phyloP scores from a whole-genome alignment of 2,797 vertebrate genomes.

The Pangasius sanitwongsei region DNA sequence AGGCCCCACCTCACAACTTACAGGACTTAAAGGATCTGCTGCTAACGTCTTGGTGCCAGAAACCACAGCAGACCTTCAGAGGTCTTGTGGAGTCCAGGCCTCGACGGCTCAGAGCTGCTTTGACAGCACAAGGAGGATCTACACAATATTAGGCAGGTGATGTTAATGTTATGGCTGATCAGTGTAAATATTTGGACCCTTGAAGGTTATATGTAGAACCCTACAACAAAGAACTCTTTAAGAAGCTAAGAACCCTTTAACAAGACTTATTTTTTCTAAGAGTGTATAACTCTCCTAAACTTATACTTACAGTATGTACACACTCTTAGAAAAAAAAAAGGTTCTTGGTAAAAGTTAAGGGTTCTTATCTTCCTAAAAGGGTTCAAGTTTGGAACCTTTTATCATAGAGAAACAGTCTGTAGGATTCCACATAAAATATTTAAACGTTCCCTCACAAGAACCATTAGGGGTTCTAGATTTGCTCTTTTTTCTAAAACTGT shows the following conservation, averaged over 20 bases:
- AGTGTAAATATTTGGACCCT: not conserved
- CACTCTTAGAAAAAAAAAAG: too few species aligned
- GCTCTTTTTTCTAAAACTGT: not conserved
- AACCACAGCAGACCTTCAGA: too few species aligned
- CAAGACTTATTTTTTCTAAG: not conserved
- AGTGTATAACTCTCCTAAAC: not conserved
- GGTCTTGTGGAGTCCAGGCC: too few species aligned
- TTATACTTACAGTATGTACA: not conserved
- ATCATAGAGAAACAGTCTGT: not conserved
- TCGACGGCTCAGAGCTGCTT: too few species aligned
- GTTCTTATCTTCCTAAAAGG: not conserved
- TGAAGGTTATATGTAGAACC: not conserved
- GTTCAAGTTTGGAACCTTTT: not conserved
- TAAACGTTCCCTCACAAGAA: not conserved
- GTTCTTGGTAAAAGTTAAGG: not conserved
- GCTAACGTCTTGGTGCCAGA: too few species aligned
- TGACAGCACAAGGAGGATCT: too few species aligned
- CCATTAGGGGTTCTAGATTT: not conserved
- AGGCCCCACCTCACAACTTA: too few species aligned
- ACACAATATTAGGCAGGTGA: too few species aligned
- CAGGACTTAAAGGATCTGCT: too few species aligned
- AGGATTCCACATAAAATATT: not conserved
- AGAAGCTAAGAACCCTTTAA: not conserved
- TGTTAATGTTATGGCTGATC: too few species aligned
- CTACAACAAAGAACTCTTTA: not conserved